A percentile compares a stretch with the other conserved stretches of the same genome.
phyloP scores from a whole-genome alignment of 2,888 invertebrate species.

The Cantharis lateralis region DNA sequence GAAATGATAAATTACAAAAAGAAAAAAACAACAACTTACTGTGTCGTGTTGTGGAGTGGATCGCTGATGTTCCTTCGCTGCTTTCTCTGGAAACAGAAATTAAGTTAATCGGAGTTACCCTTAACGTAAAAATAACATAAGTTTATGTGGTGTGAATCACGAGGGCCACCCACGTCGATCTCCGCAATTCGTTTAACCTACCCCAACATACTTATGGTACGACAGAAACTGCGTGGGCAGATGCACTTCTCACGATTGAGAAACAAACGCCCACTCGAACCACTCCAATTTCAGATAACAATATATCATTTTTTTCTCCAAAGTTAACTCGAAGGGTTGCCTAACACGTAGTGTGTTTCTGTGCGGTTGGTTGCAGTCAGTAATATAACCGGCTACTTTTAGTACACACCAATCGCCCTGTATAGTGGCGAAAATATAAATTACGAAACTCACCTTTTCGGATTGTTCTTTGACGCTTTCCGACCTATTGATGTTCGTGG shows the following conservation, averaged over 20 bases:
- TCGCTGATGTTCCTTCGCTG: slow-evolving; percentile 80
- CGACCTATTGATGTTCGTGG: slow-evolving; percentile 53
- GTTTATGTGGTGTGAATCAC: background rate
- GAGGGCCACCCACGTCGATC: background rate
- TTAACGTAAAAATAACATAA: no score
- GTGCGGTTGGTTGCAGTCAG: no score
- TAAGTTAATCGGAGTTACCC: background rate
- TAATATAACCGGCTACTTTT: no score
- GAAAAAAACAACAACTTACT: slow-evolving; percentile 57
- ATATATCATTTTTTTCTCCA: no score
- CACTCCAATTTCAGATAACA: background rate
- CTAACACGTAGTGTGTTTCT: no score
- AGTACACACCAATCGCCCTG: no score
- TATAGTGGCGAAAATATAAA: no score
- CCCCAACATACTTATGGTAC: background rate
- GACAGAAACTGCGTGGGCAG: background rate
- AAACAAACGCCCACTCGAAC: background rate
- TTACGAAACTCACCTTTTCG: slow-evolving; percentile 48
- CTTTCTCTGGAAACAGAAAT: slow-evolving; percentile 59
- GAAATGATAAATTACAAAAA: background rate
- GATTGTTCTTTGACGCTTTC: slow-evolving; percentile 56
- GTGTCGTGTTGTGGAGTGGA: slow-evolving; percentile 75
- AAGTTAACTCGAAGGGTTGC: no score
- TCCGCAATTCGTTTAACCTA: background rate
- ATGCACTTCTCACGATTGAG: background rate